phyloP scores from a whole-genome alignment of 2,113 vertebrate species.

The Otolemur garnettii region DNA sequence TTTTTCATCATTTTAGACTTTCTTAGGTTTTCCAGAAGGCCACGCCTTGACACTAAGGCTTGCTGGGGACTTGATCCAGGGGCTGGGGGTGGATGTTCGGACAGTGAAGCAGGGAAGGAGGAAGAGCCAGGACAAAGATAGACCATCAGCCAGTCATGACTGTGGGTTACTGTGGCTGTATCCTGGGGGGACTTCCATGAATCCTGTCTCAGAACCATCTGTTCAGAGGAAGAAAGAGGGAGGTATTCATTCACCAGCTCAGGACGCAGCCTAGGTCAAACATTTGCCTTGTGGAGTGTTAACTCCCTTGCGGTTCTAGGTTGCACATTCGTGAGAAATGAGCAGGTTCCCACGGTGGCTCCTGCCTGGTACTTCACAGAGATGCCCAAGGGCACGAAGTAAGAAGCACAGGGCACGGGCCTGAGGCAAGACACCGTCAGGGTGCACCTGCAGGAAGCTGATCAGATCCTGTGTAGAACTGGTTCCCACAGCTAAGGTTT shows the following conservation, averaged over 20 bases:
- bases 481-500: not conserved
- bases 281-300: not conserved
- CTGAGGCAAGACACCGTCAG: not conserved
- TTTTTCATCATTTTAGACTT: not conserved
- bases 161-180: not conserved
- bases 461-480: not conserved
- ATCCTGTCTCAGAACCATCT: not conserved
- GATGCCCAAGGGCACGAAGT: not conserved
- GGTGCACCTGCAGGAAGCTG: slow-evolving; percentile 27
- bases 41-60: not conserved
- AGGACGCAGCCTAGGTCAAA: not conserved
- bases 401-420: not conserved
- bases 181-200: not conserved
- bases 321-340: not conserved
- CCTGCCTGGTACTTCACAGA: not conserved
- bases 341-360: not conserved
- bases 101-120: not conserved
- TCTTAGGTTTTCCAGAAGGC: not conserved
- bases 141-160: not conserved
- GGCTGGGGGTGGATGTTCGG: not conserved
- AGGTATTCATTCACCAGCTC: not conserved
- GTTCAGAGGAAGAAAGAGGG: not conserved
- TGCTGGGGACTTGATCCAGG: no score
- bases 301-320: not conserved
- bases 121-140: not conserved